Percentiles rank a stretch among this genome's conserved stretches.
Evolutionary conservation across 2,113 vertebrate species (phyloP).

Genomic region (Camelus bactrianus): DNA sequence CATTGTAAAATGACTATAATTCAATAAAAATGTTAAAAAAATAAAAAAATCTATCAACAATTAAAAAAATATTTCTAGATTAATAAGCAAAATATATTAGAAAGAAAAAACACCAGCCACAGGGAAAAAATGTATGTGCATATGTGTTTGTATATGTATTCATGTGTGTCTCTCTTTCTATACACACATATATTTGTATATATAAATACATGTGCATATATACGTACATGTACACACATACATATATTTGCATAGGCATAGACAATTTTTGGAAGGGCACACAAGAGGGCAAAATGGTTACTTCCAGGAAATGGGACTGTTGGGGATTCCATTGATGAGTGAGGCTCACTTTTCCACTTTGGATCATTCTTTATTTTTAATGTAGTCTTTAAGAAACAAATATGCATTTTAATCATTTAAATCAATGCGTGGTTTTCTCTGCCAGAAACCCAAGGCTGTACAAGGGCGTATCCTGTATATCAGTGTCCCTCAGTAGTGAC

Average conservation of each 20-base stretch:
- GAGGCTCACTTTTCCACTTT: conserved; percentile 2
- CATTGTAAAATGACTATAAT: too few relatives aligned
- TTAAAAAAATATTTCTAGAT: not conserved
- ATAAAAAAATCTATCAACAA: too few relatives aligned
- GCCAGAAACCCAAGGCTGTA: not conserved
- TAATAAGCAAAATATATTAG: not conserved
- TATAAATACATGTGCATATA: not conserved
- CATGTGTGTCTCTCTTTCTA: not conserved
- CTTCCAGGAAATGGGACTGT: not conserved
- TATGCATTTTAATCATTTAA: conserved; percentile 13
- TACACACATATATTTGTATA: not conserved
- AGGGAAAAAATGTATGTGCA: not conserved
- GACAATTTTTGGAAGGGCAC: not conserved
- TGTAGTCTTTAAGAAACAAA: not conserved
- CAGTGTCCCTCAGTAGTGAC: not conserved
- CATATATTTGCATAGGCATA: not conserved
- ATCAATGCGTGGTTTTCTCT: not conserved
- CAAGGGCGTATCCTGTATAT: not conserved
- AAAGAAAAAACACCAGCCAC: not conserved
- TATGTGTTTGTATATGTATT: not conserved
- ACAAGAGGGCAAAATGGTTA: not conserved
- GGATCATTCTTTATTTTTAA: not conserved
- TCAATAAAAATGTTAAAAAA: too few relatives aligned
- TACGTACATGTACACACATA: not conserved
- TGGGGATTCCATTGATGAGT: not conserved